Evolutionary conservation across 2,888 invertebrate species (phyloP), one percentile per base, ranked within the genome.

Genomic region (Apodemia zela): DNA sequence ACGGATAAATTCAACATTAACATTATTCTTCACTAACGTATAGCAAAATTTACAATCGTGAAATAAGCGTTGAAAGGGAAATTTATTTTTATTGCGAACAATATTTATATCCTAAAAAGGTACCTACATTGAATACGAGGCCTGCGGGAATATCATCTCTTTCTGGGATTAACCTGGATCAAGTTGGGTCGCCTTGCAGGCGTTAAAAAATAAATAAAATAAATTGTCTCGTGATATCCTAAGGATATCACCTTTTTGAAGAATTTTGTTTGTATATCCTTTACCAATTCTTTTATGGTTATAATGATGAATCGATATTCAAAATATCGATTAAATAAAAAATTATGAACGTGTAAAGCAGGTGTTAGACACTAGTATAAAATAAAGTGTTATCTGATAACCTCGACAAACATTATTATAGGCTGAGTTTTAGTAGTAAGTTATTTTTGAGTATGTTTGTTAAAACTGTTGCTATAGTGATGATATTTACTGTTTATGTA

Each of bases 161-260:
- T 65, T 62, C 60, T 11, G 21, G 63, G 66, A 65, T 63, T 66
- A 65, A 47, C 62, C 66, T 60, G 67, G 64, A 51, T 54, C 42
- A 59, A 51, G 25, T 42, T 42, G 57, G 63, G 66, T 51, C 49
- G 49, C 49, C 51, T 51, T 51, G 18, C 21, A 51, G 21, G 51
- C 21, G 51, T 51, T 51, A 51, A 51, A 49, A 49, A 13, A 21
- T 21, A 51, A 51, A 51, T 51, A 51, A 51, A 21, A 51, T 21
- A 11, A 51, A 51, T 18, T 18, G 21, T 21, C 21, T 21, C 51
- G 5, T 17, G 49, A 49, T 49, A 17, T 18, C 17, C 47, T 5
- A 3, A 49, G 17, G 7, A 3, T 49, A 49, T 17, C 49, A 49
- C 17, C 11, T 49, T 18, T 49, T n/a, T n/a, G 17, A 15, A 29